Evolutionary conservation across 2,797 vertebrate species (phyloP), one percentile per base, ranked within the genome.

Genomic region (Nyctalus aviator): DNA sequence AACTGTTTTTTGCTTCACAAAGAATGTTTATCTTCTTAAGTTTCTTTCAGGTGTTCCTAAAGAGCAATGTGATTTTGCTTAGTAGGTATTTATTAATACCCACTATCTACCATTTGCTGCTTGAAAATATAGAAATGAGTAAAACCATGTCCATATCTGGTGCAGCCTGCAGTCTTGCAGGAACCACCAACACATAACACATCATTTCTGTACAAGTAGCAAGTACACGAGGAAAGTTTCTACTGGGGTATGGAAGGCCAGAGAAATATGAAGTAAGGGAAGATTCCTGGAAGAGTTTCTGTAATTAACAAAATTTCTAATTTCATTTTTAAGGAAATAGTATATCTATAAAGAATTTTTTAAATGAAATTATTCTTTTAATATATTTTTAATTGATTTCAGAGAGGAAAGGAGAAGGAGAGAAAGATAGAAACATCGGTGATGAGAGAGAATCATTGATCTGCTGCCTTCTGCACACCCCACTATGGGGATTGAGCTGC

Each of bases 1-100:
- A 15, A 68, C 68, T 81, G n/a, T 66, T 95, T 95, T 91, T 77
- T 75, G 44, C 50, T 91, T 92, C 79, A 77, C n/a, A 79, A 90
- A 75, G 25, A 84, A 86, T 48, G 14, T 59, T 91, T 79, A 44
- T 84, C 66, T 94, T 78, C 59, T 53, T 79, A 15, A 50, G 66
- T 64, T 44, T 35, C 44, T 53, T 93, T 89, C 17, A 7, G n/a
- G 32, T 32, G 11, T 13, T 37, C 17, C 62, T 77, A 78, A 84
- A 55, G 35, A 64, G 23, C 66, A 71, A 48, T 69, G 69, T 68
- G 62, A 35, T 72, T 95, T 87, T 88, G 57, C 20, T 44, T 62
- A 55, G 48, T 35, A 41, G 14, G 3, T 71, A 53, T 59, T 37
- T 94, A 21, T 66, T 79, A 41, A 82, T 66, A 66, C 5, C n/a